phyloP scores from a whole-genome alignment of 2,888 invertebrate genomes.

The Fragum fragum region DNA sequence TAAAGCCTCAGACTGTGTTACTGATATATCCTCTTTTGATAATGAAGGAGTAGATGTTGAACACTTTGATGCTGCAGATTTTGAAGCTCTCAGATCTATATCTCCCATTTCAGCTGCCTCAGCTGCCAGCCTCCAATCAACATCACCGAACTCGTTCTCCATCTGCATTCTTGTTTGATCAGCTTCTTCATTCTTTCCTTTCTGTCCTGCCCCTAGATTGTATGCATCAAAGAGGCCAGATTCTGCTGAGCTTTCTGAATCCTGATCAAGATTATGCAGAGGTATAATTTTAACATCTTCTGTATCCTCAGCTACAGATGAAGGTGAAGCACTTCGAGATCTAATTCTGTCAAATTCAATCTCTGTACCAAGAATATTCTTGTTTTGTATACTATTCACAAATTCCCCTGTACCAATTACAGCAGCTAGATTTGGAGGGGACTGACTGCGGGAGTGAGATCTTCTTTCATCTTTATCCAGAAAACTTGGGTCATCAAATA shows the following conservation, averaged over 20 bases:
- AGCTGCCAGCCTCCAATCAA: constrained; percentile 60
- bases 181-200: constrained; percentile 1
- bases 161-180: background rate
- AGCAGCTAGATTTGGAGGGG: constrained; percentile 34
- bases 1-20: background rate
- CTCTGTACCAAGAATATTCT: background rate
- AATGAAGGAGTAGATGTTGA: background rate
- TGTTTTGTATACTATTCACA: background rate
- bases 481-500: constrained; percentile 10
- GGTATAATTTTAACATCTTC: constrained; percentile 12
- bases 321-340: constrained; percentile 19
- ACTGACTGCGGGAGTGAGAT: constrained; percentile 38
- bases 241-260: constrained; percentile 33
- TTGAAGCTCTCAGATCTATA: constrained; percentile 54
- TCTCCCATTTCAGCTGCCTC: constrained; percentile 66
- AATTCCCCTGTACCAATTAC: constrained; percentile 22
- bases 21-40: background rate
- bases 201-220: constrained; percentile 16
- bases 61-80: background rate
- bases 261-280: constrained; percentile 21
- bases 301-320: background rate
- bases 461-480: constrained; percentile 37
- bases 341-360: constrained; percentile 8
- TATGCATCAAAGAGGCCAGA: constrained; percentile 60
- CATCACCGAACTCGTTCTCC: constrained; percentile 62